These are phyloP conservation scores for Dasyprocta punctata DNA, from an alignment of 2,113 vertebrate genomes.

Conservation along the genomic window DNA sequence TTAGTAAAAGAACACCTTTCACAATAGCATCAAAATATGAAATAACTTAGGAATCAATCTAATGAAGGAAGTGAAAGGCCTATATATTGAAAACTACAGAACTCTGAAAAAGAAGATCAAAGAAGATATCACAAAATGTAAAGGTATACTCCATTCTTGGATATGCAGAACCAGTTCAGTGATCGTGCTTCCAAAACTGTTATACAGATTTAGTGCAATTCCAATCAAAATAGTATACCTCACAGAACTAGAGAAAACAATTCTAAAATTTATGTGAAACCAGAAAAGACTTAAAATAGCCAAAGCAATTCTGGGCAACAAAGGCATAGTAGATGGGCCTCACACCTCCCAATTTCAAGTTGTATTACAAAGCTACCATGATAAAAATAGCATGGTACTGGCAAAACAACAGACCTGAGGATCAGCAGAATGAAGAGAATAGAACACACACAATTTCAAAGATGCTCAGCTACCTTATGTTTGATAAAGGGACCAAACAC, in stretches of 20 bases:
- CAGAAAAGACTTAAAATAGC: background rate
- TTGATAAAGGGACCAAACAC: background rate
- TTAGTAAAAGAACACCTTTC: background rate
- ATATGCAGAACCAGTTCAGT: background rate
- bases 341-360: background rate
- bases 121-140: background rate
- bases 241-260: background rate
- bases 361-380: background rate
- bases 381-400: background rate
- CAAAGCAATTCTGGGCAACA: background rate
- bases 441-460: background rate
- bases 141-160: background rate
- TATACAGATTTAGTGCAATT: background rate
- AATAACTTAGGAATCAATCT: background rate
- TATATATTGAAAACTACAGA: background rate
- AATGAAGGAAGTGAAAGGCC: background rate
- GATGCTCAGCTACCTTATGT: background rate
- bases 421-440: background rate
- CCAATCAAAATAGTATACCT: background rate
- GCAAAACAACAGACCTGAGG: background rate
- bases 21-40: background rate
- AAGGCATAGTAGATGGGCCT: background rate
- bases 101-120: background rate
- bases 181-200: background rate
- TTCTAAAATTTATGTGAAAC: background rate